Conservation (phyloP, 92 coral and sea anemone genomes). For the Virgularia gustaviana region DNA sequence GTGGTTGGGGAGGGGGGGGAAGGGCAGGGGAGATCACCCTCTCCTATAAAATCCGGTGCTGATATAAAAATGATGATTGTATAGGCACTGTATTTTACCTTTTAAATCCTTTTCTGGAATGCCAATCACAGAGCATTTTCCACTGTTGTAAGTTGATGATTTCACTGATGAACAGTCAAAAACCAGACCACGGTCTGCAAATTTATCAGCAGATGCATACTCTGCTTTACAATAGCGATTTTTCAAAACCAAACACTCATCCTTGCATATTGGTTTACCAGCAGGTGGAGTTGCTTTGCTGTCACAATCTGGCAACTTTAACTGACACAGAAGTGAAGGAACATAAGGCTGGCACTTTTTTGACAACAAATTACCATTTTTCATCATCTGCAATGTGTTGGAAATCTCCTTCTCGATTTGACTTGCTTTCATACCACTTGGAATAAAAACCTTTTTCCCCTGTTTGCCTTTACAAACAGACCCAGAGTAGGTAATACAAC, state of each 20-base stretch:
- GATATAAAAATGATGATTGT: neutral
- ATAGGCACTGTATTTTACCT: neutral
- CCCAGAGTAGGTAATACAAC: conserved; percentile 11
- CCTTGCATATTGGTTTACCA: conserved; percentile 62
- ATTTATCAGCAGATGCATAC: conserved; percentile 13
- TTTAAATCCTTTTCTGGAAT: conserved; percentile 15
- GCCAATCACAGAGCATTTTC: conserved; percentile 24
- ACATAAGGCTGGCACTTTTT: conserved; percentile 50
- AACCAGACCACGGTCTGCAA: neutral
- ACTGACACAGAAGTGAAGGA: conserved; percentile 61
- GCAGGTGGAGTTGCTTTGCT: conserved; percentile 34
- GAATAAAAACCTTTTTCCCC: conserved; percentile 15
- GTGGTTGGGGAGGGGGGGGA: too few relatives aligned
- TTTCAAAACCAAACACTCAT: conserved; percentile 66
- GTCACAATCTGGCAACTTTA: conserved; percentile 67
- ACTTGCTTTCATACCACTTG: neutral
- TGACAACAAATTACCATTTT: neutral
- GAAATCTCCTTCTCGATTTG: conserved; percentile 2
- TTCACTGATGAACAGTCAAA: conserved; percentile 21
- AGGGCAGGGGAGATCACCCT: too few relatives aligned
- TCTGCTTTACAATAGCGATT: conserved; percentile 54
- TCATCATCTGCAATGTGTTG: neutral
- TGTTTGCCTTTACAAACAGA: neutral
- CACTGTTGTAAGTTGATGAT: neutral
- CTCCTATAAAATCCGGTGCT: neutral